Evolutionary conservation across 2,888 invertebrate species (phyloP).

Genomic region (Apamea anceps): DNA sequence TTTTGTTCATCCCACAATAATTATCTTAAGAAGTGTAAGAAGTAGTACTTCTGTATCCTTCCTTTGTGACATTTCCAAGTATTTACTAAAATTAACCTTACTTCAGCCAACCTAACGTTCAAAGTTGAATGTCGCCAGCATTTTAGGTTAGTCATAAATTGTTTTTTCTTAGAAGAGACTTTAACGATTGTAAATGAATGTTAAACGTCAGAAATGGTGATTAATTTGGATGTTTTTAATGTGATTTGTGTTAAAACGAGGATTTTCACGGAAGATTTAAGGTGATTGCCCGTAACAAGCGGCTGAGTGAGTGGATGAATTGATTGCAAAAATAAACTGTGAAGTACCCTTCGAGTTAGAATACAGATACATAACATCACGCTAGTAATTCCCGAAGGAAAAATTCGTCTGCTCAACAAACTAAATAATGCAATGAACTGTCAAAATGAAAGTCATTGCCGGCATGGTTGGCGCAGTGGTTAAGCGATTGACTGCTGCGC

Average conservation of each 20-base stretch:
- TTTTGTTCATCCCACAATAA: background rate
- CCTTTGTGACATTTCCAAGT: background rate
- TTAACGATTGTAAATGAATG: conserved; percentile 62
- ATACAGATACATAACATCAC: background rate
- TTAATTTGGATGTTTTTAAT: conserved; percentile 51
- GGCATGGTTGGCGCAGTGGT: too few species aligned
- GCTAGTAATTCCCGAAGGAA: too few species aligned
- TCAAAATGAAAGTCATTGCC: too few species aligned
- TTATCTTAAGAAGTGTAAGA: background rate
- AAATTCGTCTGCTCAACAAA: too few species aligned
- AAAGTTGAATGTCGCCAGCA: background rate
- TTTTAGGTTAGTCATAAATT: conserved; percentile 42
- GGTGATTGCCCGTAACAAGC: conserved; percentile 24
- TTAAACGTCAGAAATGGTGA: conserved; percentile 48
- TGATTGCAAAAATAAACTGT: conserved; percentile 9
- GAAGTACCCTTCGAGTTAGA: background rate
- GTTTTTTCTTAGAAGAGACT: conserved; percentile 56
- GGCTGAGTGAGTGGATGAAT: conserved; percentile 8
- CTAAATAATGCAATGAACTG: too few species aligned
- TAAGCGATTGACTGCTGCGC: too few species aligned
- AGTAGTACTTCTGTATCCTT: conserved; percentile 7
- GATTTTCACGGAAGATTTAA: conserved; percentile 41
- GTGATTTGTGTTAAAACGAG: conserved; percentile 51
- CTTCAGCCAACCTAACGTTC: background rate
- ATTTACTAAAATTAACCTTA: conserved; percentile 11